Conservation (phyloP, 2,797 vertebrate species). For the Oryzias sinensis region DNA sequence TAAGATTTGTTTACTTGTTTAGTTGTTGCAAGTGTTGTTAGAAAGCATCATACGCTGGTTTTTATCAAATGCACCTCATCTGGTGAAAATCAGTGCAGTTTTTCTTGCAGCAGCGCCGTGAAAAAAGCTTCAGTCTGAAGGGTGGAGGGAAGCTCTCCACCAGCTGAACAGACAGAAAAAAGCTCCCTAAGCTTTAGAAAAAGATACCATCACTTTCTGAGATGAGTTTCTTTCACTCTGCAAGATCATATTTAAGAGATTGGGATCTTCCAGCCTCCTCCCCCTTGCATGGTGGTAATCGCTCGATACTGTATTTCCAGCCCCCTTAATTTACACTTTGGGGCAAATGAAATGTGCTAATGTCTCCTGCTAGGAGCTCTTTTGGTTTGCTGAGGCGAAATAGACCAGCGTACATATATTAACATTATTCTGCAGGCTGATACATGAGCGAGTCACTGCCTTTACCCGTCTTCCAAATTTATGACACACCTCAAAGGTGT, state of each 20-base stretch:
- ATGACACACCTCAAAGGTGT: conserved; percentile 50
- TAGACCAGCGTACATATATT: conserved; percentile 43
- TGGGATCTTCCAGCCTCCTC: conserved; percentile 36
- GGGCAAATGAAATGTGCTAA: conserved; percentile 43
- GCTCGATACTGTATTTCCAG: conserved; percentile 25
- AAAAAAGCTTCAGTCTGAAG: conserved; percentile 26
- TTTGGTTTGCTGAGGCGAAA: conserved; percentile 54
- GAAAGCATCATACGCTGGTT: too few species aligned
- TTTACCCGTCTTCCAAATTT: conserved; percentile 61
- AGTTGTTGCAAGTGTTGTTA: too few species aligned
- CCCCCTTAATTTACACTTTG: conserved; percentile 31
- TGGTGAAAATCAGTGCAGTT: conserved; percentile 10
- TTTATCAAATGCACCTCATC: not conserved
- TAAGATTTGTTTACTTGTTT: too few species aligned
- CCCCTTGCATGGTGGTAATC: conserved; percentile 32
- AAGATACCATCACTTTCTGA: conserved; percentile 57
- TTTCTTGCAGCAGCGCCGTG: not conserved
- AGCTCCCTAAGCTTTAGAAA: conserved; percentile 51
- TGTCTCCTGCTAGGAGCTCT: conserved; percentile 35
- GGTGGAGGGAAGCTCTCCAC: conserved; percentile 30
- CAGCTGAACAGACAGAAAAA: conserved; percentile 43
- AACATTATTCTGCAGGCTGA: conserved; percentile 34
- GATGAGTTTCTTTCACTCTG: conserved; percentile 31
- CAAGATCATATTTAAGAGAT: conserved; percentile 54
- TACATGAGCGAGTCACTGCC: conserved; percentile 39